These are phyloP conservation scores for Notothenia rossii DNA, from an alignment of 2,113 vertebrate genomes.

Conservation along the genomic window DNA sequence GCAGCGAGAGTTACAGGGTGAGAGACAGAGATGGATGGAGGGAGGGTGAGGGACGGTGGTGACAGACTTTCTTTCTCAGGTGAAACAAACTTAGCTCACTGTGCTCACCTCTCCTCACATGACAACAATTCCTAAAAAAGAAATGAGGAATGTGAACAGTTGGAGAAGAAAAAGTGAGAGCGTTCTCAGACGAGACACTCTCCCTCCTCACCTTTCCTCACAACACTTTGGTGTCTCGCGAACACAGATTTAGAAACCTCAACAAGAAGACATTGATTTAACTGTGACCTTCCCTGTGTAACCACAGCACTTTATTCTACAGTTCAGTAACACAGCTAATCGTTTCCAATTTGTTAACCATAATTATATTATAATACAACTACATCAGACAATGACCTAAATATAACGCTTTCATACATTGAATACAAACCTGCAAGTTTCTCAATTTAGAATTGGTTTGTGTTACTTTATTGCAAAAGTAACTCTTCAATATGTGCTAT, in stretches of 20 bases:
- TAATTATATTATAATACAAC: too few relatives aligned
- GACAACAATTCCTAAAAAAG: slow-evolving; percentile 50
- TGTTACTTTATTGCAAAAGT: not conserved
- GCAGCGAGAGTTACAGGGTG: not conserved
- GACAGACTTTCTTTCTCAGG: slow-evolving; percentile 33
- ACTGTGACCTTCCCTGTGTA: not conserved
- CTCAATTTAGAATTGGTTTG: too few relatives aligned
- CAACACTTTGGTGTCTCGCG: slow-evolving; percentile 24
- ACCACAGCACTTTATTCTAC: not conserved
- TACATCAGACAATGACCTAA: too few relatives aligned
- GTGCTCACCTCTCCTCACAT: slow-evolving; percentile 57
- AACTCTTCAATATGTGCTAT: not conserved
- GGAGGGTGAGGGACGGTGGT: not conserved
- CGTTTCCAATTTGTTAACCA: not conserved
- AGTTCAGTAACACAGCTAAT: not conserved
- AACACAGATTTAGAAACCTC: slow-evolving; percentile 67
- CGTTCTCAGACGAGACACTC: not conserved
- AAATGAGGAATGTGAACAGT: not conserved
- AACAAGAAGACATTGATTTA: slow-evolving; percentile 61
- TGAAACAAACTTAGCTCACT: slow-evolving; percentile 43
- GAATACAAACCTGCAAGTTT: not conserved
- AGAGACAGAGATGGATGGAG: slow-evolving; percentile 15
- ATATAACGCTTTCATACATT: not conserved
- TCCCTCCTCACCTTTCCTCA: slow-evolving; percentile 53
- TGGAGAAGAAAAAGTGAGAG: slow-evolving; percentile 4